These are phyloP conservation scores for Melanostigma gelatinosum DNA, from an alignment of 2,113 vertebrate species.

Conservation along the genomic window DNA sequence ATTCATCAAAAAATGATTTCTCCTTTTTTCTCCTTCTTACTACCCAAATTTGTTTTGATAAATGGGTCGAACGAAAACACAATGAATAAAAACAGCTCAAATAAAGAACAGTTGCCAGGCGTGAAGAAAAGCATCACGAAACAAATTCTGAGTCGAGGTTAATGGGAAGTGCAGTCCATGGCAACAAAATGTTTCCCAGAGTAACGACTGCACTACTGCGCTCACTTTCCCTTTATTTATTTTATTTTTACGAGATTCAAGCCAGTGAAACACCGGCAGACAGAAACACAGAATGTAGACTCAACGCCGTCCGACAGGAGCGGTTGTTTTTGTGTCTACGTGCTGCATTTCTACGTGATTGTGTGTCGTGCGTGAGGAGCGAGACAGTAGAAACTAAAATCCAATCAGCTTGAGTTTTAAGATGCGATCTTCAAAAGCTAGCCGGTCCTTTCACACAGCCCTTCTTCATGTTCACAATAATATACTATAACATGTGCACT, in stretches of 20 bases:
- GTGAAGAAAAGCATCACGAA: slow-evolving; percentile 64
- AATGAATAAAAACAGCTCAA: slow-evolving; percentile 79
- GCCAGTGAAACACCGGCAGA: slow-evolving; percentile 33
- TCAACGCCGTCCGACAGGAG: neutral
- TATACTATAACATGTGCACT: slow-evolving; percentile 76
- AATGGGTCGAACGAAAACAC: slow-evolving; percentile 69
- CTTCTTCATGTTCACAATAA: slow-evolving; percentile 79
- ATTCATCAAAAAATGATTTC: slow-evolving; percentile 73
- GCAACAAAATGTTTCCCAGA: slow-evolving; percentile 69
- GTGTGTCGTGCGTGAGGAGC: slow-evolving; percentile 49
- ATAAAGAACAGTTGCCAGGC: slow-evolving; percentile 67
- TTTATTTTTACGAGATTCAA: neutral
- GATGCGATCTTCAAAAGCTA: slow-evolving; percentile 67
- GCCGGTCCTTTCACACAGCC: slow-evolving; percentile 71
- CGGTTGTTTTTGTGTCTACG: slow-evolving; percentile 6
- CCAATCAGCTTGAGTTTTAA: slow-evolving; percentile 44
- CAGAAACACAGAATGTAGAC: slow-evolving; percentile 47
- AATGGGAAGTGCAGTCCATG: slow-evolving; percentile 67
- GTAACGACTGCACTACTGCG: slow-evolving; percentile 59
- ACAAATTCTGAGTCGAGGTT: slow-evolving; percentile 37
- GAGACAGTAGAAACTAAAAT: slow-evolving; percentile 37
- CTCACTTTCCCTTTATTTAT: slow-evolving; percentile 48
- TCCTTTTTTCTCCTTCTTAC: slow-evolving; percentile 24
- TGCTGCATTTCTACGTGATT: slow-evolving; percentile 53
- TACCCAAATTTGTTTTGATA: slow-evolving; percentile 28